phyloP scores from a whole-genome alignment of 2,797 vertebrate species.

The Prionace glauca region DNA sequence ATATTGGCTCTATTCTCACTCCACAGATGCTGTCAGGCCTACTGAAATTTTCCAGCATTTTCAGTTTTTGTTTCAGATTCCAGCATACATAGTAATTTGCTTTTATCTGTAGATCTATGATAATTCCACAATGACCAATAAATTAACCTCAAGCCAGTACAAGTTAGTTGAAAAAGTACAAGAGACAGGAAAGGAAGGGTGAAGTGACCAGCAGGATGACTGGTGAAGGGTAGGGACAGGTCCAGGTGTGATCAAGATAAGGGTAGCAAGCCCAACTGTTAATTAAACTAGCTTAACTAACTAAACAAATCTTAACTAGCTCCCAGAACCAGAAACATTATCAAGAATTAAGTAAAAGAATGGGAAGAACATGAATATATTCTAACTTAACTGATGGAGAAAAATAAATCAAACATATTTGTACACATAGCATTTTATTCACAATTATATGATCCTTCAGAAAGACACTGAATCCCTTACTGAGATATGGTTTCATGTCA shows the following conservation, averaged over 20 bases:
- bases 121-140: background rate
- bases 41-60: too few relatives aligned
- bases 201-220: background rate
- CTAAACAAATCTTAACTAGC: background rate
- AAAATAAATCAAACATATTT: background rate
- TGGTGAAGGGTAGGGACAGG: background rate
- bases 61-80: too few relatives aligned
- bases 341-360: background rate
- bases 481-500: background rate
- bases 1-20: too few relatives aligned
- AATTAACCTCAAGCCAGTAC: background rate
- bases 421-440: too few relatives aligned
- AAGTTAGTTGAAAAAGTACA: background rate
- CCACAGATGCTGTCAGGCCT: too few relatives aligned
- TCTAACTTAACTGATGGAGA: background rate
- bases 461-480: background rate
- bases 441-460: too few relatives aligned
- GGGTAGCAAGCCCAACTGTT: background rate
- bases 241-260: background rate
- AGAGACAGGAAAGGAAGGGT: background rate
- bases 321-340: background rate
- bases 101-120: background rate
- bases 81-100: too few relatives aligned
- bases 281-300: background rate
- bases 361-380: background rate